Evolutionary conservation across 2,797 vertebrate species (phyloP).

Genomic region (Melanotaenia maccullochi): DNA sequence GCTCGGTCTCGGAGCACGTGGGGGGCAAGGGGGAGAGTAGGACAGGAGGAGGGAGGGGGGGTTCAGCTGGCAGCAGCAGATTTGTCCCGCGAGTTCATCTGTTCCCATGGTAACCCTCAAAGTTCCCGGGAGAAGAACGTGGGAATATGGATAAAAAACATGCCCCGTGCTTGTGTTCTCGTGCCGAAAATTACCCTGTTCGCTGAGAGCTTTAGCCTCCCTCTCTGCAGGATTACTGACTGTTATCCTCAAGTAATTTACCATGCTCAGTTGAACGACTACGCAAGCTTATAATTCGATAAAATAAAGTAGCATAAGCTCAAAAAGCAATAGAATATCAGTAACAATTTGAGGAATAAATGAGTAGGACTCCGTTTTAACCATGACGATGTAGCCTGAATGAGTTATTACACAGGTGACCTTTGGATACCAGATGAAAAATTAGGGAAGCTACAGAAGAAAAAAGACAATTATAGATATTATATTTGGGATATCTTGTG

Average conservation of each 20-base stretch:
- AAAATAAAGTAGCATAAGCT: constrained; percentile 25
- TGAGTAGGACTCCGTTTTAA: constrained; percentile 10
- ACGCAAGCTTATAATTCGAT: constrained; percentile 28
- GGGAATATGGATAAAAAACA: constrained; percentile 73
- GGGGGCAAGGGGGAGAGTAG: constrained; percentile 42
- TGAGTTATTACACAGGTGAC: not conserved
- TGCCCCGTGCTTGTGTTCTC: constrained; percentile 48
- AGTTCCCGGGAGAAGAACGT: constrained; percentile 75
- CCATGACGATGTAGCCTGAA: constrained; percentile 4
- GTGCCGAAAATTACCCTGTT: constrained; percentile 55
- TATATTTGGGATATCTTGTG: not conserved
- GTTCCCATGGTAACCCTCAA: constrained; percentile 79
- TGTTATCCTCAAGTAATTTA: constrained; percentile 30
- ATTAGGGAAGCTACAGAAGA: not conserved
- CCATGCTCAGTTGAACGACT: constrained; percentile 29
- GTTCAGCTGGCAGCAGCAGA: constrained; percentile 67
- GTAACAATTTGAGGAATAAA: not conserved
- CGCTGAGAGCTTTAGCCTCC: constrained; percentile 15
- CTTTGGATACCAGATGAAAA: not conserved
- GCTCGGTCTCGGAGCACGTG: constrained; percentile 56
- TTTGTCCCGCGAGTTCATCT: constrained; percentile 77
- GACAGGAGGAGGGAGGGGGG: constrained; percentile 23
- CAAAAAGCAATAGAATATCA: constrained; percentile 22
- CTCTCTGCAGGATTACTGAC: constrained; percentile 32
- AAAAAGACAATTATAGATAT: not conserved